Base-by-base conservation (phyloP, 2,113 vertebrate genomes). In the Xyrauchen texanus region DNA sequence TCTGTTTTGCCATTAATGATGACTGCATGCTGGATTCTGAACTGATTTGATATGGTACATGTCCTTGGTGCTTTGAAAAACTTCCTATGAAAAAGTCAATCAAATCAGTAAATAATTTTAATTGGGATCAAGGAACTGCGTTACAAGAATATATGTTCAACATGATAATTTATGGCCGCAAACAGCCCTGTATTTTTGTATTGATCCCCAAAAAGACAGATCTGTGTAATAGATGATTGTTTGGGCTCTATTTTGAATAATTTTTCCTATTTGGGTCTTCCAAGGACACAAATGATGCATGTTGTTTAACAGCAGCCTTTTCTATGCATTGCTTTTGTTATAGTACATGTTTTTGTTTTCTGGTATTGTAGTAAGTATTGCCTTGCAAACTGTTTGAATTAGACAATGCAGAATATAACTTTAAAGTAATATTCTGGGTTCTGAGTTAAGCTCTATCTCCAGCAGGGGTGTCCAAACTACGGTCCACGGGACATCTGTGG, bases 21-120 rank as follows among this genome's bases (percentile, higher is more conserved):
- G 49, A 88, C 82, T 45, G 76, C 77, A 77, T 79, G 73, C 77
- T 69, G 82, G 82, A 81, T 79, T 70, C 77, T 83, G 82, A 89
- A 83, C 80, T 83, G 86, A 90, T 90, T 88, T 89, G 82, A 91
- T 90, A 86, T 88, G 85, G 87, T 86, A 86, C 84, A n/a, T n/a
- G n/a, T n/a, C n/a, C n/a, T n/a, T n/a, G n/a, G n/a, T n/a, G n/a
- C 82, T 88, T 89, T 88, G 84, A 90, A 91, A 91, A 87, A 88
- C 85, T 65, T 57, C 77, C 83, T 86, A 89, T 90, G 6, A 49
- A 89, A 91, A 91, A 86, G 82, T 86, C 64, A 85, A 89, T 90
- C n/a, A n/a, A n/a, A n/a, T n/a, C n/a, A n/a, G n/a, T n/a, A n/a
- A n/a, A n/a, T n/a, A n/a, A n/a, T n/a, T 85, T 88, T 87, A 88